These are phyloP conservation scores for Chaetops frenatus DNA, from an alignment of 2,113 vertebrate genomes.

Conservation along the genomic window DNA sequence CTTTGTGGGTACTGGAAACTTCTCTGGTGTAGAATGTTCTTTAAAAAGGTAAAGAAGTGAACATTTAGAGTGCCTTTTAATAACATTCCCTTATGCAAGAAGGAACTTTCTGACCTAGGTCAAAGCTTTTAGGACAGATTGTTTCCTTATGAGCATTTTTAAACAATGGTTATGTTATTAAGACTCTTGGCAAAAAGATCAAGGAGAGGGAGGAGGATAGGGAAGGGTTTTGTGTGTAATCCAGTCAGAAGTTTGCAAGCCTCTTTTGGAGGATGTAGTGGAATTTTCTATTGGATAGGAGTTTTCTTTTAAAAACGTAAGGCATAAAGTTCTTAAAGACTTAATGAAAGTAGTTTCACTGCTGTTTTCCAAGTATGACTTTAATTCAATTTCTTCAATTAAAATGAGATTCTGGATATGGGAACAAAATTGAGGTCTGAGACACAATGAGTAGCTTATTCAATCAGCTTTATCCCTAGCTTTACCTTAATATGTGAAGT, in stretches of 20 bases:
- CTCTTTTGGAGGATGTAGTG: not conserved
- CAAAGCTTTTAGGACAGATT: conserved; percentile 54
- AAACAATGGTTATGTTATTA: conserved; percentile 60
- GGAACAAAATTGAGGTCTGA: not conserved
- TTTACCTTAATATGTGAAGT: not conserved
- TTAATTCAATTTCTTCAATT: not conserved
- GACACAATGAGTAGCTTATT: not conserved
- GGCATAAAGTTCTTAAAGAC: not conserved
- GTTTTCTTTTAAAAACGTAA: not conserved
- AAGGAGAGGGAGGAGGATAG: not conserved
- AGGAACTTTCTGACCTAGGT: conserved; percentile 52
- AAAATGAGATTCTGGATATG: not conserved
- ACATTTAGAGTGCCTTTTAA: not conserved
- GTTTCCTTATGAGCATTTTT: conserved; percentile 55
- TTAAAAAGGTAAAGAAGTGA: not conserved
- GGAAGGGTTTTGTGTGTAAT: not conserved
- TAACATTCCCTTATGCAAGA: not conserved
- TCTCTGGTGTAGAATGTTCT: not conserved
- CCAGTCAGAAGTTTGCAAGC: not conserved
- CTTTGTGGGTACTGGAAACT: not conserved
- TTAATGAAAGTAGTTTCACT: not conserved
- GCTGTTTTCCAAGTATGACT: not conserved
- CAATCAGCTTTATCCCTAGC: not conserved
- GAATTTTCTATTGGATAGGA: not conserved
- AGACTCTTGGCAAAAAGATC: conserved; percentile 37